These are phyloP conservation scores for Oceanites oceanicus DNA, from an alignment of 2,113 vertebrate species.

Conservation along the genomic window DNA sequence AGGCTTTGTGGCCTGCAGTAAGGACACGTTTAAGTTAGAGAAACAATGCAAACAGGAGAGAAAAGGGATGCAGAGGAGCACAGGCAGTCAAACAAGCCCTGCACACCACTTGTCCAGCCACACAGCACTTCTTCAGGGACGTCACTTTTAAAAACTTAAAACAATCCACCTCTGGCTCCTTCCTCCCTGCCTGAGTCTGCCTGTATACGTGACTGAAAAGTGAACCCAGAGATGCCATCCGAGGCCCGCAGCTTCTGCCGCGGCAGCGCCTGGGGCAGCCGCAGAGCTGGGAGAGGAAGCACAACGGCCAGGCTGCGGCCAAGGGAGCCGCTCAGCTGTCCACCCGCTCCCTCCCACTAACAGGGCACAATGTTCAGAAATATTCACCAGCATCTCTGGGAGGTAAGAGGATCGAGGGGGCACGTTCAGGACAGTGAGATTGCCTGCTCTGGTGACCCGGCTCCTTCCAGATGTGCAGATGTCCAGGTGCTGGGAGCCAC, in stretches of 20 bases:
- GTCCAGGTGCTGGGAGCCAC: not conserved
- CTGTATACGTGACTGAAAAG: not conserved
- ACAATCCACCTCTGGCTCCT: not conserved
- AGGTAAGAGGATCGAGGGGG: not conserved
- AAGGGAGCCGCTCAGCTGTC: not conserved
- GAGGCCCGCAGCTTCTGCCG: not conserved
- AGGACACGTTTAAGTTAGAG: not conserved
- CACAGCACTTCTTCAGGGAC: not conserved
- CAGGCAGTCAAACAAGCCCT: not conserved
- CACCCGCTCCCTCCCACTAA: not conserved
- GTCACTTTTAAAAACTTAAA: not conserved
- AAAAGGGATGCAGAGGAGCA: not conserved
- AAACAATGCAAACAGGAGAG: not conserved
- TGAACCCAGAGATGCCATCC: not conserved
- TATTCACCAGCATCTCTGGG: not conserved
- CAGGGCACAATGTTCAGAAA: not conserved
- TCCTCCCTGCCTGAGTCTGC: not conserved
- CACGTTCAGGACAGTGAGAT: accelerated
- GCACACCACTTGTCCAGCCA: not conserved
- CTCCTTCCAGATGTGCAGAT: not conserved
- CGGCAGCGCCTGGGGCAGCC: not conserved
- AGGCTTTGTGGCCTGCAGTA: not conserved
- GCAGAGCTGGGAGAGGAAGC: not conserved
- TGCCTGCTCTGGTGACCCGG: not conserved
- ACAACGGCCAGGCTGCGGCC: not conserved